phyloP scores from a whole-genome alignment of 2,797 vertebrate genomes.

The Poeciliopsis presidionis region DNA sequence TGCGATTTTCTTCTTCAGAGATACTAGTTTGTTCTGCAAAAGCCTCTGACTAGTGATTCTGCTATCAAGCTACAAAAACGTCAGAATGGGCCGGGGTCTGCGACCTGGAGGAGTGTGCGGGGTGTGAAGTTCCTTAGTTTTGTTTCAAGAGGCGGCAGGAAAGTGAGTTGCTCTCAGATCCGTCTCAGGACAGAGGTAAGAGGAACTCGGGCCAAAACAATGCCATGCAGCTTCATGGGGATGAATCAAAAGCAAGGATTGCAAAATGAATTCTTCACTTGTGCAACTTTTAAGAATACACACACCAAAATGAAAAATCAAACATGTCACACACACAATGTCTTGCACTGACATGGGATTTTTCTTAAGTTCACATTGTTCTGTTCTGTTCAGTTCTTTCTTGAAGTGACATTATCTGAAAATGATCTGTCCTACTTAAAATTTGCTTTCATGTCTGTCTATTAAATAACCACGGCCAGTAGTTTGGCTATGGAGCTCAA shows the following conservation, averaged over 20 bases:
- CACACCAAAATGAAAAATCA: not conserved
- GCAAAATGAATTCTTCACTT: not conserved
- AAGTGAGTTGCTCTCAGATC: not conserved
- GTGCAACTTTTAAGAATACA: not conserved
- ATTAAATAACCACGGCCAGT: constrained; percentile 29
- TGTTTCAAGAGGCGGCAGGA: not conserved
- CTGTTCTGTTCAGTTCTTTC: constrained; percentile 12
- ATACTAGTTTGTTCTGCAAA: not conserved
- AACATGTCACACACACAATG: not conserved
- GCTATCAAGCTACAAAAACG: not conserved
- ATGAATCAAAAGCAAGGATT: not conserved
- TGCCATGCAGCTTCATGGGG: not conserved
- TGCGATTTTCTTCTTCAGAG: not conserved
- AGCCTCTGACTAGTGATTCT: no score
- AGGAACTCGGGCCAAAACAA: not conserved
- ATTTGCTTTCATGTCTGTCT: constrained; percentile 30
- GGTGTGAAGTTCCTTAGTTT: not conserved
- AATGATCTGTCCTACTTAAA: constrained; percentile 6
- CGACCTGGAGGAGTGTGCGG: not conserved
- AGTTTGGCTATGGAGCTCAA: constrained; percentile 30
- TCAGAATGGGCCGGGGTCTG: not conserved
- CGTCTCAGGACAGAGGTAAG: not conserved
- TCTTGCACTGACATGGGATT: not conserved
- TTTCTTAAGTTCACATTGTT: constrained; percentile 26
- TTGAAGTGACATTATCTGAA: constrained; percentile 12